Evolutionary conservation across 2,888 invertebrate genomes (phyloP), one percentile per base, ranked within the genome.

Genomic region (Ceramica pisi): DNA sequence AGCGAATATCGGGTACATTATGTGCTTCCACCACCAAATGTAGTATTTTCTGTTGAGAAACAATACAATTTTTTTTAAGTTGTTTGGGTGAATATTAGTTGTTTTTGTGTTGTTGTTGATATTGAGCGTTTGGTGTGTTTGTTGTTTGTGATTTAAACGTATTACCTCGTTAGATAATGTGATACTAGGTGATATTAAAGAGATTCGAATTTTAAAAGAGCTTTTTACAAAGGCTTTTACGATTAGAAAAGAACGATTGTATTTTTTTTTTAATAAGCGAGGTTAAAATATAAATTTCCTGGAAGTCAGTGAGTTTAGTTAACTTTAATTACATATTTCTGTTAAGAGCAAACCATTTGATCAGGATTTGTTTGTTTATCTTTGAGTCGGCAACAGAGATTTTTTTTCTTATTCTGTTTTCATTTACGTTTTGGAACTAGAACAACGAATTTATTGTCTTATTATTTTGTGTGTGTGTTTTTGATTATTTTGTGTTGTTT

Each of bases 21-120:
- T 7, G 26, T 60, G 8, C 26, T 14, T 91, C 96, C 97, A 97
- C 85, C 89, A 93, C 79, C 87, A 87, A 0, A 90, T 46, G 55
- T 89, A 84, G 81, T 82, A 90, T 44, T 92, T 92, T 68, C 93
- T 93, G 61, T 12, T 56, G 38, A 53, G 26, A 31, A 14, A 5
- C 21, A 2, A 46, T 16, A 16, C 5, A 19, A 46, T 19, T 46
- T 46, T n/a, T 41, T 0, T 14, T 41, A 14, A 14, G 41, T 10
- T 55, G 44, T 21, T 12, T 0, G 19, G 16, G 3, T 3, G 12
- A 1, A 14, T 41, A 14, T 41, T 41, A 10, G 10, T 10, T 38
- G 2, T 38, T 7, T 38, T 38, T 38, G 38, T 38, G 7, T n/a
- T n/a, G n/a, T n/a, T n/a, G n/a, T n/a, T n/a, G n/a, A n/a, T n/a